Conservation (phyloP, 2,797 vertebrate species). For the Chromis chromis region DNA sequence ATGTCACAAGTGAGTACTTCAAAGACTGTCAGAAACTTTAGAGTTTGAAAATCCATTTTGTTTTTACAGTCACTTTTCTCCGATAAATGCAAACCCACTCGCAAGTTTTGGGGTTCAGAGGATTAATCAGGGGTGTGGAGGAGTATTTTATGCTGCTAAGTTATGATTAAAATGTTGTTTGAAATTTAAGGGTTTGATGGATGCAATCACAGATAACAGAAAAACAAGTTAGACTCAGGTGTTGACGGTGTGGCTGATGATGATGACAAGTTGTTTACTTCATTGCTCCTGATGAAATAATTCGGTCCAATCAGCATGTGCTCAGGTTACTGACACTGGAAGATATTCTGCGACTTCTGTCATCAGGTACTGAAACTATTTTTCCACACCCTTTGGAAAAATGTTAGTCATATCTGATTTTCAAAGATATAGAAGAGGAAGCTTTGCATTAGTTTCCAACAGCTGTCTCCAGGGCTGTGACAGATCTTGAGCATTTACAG, state of each 20-base stretch:
- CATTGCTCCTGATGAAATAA: slow-evolving; percentile 2
- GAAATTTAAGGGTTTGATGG: background rate
- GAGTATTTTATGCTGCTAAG: background rate
- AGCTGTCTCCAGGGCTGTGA: slow-evolving; percentile 4
- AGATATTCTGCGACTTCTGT: background rate
- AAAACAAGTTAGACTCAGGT: slow-evolving; percentile 12
- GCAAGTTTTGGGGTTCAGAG: too few species aligned
- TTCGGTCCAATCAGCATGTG: slow-evolving; percentile 18
- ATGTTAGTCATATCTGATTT: background rate
- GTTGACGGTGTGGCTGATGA: slow-evolving; percentile 30
- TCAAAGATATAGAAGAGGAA: background rate
- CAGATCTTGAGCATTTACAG: background rate
- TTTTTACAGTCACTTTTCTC: too few species aligned
- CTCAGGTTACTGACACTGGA: slow-evolving; percentile 1
- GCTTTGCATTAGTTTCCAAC: background rate
- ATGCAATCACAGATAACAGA: slow-evolving; percentile 26
- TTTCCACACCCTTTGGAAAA: background rate
- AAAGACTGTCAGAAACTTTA: too few species aligned
- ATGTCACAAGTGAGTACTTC: too few species aligned
- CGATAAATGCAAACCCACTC: too few species aligned
- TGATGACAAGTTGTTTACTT: slow-evolving; percentile 40
- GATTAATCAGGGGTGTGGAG: background rate
- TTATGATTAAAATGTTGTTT: background rate
- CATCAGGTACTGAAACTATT: background rate
- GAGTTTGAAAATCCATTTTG: too few species aligned